Evolutionary conservation across 1,140 invertebrate species (phyloP).

Genomic region (Lepidotrigona ventralis): DNA sequence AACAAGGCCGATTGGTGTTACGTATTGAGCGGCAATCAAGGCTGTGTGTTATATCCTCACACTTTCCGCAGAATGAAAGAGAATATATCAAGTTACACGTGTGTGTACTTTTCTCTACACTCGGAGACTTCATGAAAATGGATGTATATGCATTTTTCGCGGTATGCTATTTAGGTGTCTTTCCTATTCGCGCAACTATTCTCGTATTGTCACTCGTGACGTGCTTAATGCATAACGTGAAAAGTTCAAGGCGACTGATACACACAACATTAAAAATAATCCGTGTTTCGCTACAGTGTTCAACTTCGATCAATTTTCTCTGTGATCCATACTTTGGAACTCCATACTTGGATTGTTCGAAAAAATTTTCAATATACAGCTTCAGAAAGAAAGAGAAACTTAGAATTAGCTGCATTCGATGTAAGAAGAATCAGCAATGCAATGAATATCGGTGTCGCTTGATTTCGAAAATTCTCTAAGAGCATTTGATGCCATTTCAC

Average conservation of each 20-base stretch:
- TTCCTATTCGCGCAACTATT: background rate
- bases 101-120: background rate
- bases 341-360: background rate
- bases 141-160: too few species aligned
- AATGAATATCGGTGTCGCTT: too few species aligned
- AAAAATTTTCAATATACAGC: background rate
- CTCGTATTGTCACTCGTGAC: background rate
- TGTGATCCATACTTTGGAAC: background rate
- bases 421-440: too few species aligned
- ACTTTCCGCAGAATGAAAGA: background rate
- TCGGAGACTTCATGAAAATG: background rate
- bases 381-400: too few species aligned
- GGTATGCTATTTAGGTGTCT: background rate
- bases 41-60: constrained; percentile 16
- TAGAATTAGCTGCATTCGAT: too few species aligned
- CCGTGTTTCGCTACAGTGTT: background rate
- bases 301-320: background rate
- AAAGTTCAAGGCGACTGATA: background rate
- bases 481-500: too few species aligned
- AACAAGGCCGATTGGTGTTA: constrained; percentile 21
- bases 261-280: background rate
- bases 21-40: constrained; percentile 9
- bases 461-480: too few species aligned
- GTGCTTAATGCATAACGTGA: background rate
- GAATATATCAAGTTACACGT: background rate